Base-by-base conservation (phyloP, 2,113 vertebrate species). In the Fregetta grallaria region DNA sequence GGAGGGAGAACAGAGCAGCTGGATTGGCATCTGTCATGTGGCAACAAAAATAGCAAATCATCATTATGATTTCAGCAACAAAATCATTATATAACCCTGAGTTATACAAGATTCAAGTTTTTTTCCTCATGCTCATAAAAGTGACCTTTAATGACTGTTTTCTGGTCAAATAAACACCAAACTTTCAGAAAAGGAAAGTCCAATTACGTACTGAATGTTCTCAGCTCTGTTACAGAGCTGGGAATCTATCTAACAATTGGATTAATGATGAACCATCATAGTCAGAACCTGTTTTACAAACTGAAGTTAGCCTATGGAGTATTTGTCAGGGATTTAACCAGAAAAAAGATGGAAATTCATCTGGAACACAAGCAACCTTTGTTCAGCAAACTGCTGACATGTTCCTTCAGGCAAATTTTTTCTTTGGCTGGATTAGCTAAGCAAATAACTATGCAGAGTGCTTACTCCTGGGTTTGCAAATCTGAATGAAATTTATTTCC, bases 341-440 rank as follows among this genome's bases (percentile, higher is more conserved):
- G 70, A 58, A 87, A 68, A 93, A 55, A 38, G 20, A n/a, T 90
- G 70, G 67, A 87, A 92, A 90, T 82, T 89, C 27, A 70, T 73
- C n/a, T 79, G 66, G 49, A 82, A 70, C 45, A 78, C 59, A 87
- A 91, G 58, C 61, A 67, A 27, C 53, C 45, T 88, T 97, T 96
- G 73, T 87, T 91, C 70, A 94, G 50, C 49, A 85, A 85, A 78
- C 42, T 78, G 58, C 67, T 94, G 74, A 63, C 74, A 66, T 38
- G 45, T 81, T 87, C 65, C 94, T 94, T 78, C 86, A 88, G 80
- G 85, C 72, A 91, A 74, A 30, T 81, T 67, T 87, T 96, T 86
- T 61, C 76, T 84, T 84, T 65, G 68, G 29, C 82, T 80, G 78
- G 36, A 74, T 84, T 88, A 77, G 34, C 79, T 85, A 74, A 70